Conservation (phyloP, 2,113 vertebrate genomes). For the Sapajus apella region DNA sequence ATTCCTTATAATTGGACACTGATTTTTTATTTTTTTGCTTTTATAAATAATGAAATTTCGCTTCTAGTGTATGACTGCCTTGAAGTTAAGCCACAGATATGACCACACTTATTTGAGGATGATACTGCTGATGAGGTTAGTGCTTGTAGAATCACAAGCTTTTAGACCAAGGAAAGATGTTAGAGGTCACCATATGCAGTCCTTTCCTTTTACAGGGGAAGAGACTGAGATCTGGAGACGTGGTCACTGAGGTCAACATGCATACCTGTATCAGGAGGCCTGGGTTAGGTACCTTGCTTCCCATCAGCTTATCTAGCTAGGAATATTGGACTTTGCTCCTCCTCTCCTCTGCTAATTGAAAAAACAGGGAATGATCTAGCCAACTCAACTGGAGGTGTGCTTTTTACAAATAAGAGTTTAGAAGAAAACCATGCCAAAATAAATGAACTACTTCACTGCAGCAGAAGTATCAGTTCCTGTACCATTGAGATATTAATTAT, state of each 20-base stretch:
- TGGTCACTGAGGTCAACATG: not conserved
- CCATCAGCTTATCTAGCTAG: not conserved
- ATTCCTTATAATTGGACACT: not conserved
- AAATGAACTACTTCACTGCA: not conserved
- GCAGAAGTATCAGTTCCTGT: not conserved
- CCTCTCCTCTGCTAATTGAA: not conserved
- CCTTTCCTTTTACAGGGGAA: not conserved
- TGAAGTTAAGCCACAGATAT: not conserved
- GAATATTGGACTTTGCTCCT: not conserved
- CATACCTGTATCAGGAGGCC: not conserved
- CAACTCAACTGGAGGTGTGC: not conserved
- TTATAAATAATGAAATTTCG: slow-evolving; percentile 20
- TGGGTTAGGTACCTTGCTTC: not conserved
- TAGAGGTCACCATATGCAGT: not conserved
- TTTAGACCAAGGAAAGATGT: not conserved
- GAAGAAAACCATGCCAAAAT: slow-evolving; percentile 15
- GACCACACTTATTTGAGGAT: not conserved
- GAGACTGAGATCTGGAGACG: not conserved
- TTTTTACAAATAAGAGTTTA: slow-evolving; percentile 34
- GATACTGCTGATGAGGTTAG: not conserved
- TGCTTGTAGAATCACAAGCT: not conserved
- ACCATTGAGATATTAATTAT: not conserved
- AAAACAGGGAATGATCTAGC: slow-evolving; percentile 22
- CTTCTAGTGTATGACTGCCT: not conserved
- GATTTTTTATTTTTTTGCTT: not conserved